Base-by-base conservation (phyloP, 2,888 invertebrate genomes). In the Amblyteles armatorius region DNA sequence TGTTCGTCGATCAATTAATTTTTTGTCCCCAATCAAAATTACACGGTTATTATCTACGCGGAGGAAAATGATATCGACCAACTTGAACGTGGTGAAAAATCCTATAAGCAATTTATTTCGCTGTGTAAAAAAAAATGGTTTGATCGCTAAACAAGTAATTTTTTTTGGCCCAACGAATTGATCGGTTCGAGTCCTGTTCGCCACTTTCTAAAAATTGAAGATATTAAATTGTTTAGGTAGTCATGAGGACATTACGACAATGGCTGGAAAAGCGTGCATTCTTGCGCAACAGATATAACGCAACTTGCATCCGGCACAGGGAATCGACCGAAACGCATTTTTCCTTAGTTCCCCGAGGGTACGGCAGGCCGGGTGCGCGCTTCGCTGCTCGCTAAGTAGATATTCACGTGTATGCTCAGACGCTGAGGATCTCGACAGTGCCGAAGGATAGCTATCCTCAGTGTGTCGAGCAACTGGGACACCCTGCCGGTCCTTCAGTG, bases 341-440 rank as follows among this genome's bases (percentile, higher is more conserved):
- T 13, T 63, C n/a, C 60, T 29, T 29, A 7, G 29, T 29, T 16
- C 13, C 29, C 33, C 16, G 29, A 1, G 60, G 60, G 5, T 7
- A n/a, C 16, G 13, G 9, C 36, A 33, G 29, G 6, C 29, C 13
- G 29, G 7, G 22, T 22, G 57, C 57, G 22, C 16, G 33, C 29
- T 63, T n/a, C 6, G 60, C 33, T 33, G 29, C n/a, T 26, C 29
- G 13, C 63, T 48, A 13, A 63, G 48, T 74, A 63, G 48, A 74
- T 19, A 74, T 74, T 48, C 63, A 48, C 63, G 48, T 48, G 74
- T n/a, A n/a, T 55, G 72, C 16, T 60, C 57, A 73, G 44, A 60
- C 73, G 40, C 22, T 44, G 57, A 40, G 73, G 26, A 29, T 72
- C 55, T 55, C 71, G 71, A 55, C 36, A 63, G 60, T n/a, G 33